Evolutionary conservation across 2,797 vertebrate species (phyloP), one percentile per base, ranked within the genome.

Genomic region (Muraenolepis orangiensis): DNA sequence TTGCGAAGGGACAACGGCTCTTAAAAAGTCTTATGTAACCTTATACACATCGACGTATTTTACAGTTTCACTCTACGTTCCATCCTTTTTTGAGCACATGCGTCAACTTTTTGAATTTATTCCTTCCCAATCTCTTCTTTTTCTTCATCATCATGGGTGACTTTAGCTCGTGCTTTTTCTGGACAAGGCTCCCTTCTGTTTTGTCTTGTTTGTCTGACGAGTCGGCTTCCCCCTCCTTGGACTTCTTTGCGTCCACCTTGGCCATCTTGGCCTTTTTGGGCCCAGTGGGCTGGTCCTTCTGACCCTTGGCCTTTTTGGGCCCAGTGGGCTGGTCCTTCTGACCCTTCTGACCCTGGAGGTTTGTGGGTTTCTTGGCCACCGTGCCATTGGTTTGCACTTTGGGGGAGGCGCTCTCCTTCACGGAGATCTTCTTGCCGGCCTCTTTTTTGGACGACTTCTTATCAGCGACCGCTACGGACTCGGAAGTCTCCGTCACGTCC

Each of bases 81-180:
- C 85, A 64, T 29, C 80, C 57, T 38, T 89, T 84, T 70, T 76
- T 29, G 72, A 92, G 34, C 82, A 92, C 71, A 10, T 67, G 36
- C 85, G 89, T 93, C 85, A 93, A 72, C 77, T 93, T 91, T 32
- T 64, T 90, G 80, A 94, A 93, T 83, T 87, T 92, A 79, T 94
- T 94, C 81, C 93, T 93, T 64, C 92, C 93, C 26, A 93, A 86
- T 84, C 90, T 89, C 1, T 85, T 84, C 40, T 86, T 91, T 32
- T 78, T 82, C 30, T 86, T 89, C 69, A 76, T 82, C 30, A 85
- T 89, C 69, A 76, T 74, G 20, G 78, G 72, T 1, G 74, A 75
- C 66, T 84, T 88, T 66, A 87, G 88, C 23, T n/a, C 81, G 26
- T 76, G 74, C 70, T 93, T 93, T 78, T 94, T 94, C 81, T 92